Percentiles rank a stretch among this genome's conserved stretches.
Evolutionary conservation across 2,797 vertebrate genomes (phyloP).

Genomic region (Hafferia zeledoni): DNA sequence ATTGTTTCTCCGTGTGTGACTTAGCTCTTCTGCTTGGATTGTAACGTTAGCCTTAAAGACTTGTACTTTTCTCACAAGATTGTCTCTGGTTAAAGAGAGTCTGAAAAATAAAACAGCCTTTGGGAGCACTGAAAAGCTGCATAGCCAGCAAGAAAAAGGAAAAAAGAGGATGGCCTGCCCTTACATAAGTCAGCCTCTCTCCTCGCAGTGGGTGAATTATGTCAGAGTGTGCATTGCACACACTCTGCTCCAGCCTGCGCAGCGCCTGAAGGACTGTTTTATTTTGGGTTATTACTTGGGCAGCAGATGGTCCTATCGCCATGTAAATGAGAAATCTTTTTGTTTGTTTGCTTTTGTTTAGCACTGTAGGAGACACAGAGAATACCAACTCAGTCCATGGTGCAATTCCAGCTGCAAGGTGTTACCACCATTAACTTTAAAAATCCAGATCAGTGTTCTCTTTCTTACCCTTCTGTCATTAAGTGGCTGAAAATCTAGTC

Average conservation of each 20-base stretch:
- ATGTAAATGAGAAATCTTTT: slow-evolving; percentile 14
- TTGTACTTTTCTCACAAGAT: not conserved
- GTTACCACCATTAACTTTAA: not conserved
- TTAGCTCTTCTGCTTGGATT: slow-evolving; percentile 29
- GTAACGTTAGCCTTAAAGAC: slow-evolving; percentile 50
- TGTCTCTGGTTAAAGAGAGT: slow-evolving; percentile 5
- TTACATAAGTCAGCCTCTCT: not conserved
- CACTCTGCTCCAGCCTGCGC: not conserved
- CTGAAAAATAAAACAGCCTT: slow-evolving; percentile 48
- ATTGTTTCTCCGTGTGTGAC: not conserved
- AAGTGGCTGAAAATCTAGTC: not conserved
- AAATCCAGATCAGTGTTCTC: not conserved
- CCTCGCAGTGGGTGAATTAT: not conserved
- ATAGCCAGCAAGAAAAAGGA: not conserved
- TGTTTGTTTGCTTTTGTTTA: slow-evolving; percentile 18
- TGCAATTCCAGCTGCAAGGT: not conserved
- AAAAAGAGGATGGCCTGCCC: not conserved
- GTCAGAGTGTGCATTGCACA: not conserved
- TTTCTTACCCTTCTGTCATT: not conserved
- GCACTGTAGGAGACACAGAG: not conserved
- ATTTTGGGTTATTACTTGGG: slow-evolving; percentile 38
- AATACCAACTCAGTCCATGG: not conserved
- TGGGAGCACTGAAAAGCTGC: slow-evolving; percentile 16
- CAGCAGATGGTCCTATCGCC: slow-evolving; percentile 1
- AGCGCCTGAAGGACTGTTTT: slow-evolving; percentile 40